Evolutionary conservation across 2,113 vertebrate species (phyloP), one percentile per base, ranked within the genome.

Genomic region (Progne subis): DNA sequence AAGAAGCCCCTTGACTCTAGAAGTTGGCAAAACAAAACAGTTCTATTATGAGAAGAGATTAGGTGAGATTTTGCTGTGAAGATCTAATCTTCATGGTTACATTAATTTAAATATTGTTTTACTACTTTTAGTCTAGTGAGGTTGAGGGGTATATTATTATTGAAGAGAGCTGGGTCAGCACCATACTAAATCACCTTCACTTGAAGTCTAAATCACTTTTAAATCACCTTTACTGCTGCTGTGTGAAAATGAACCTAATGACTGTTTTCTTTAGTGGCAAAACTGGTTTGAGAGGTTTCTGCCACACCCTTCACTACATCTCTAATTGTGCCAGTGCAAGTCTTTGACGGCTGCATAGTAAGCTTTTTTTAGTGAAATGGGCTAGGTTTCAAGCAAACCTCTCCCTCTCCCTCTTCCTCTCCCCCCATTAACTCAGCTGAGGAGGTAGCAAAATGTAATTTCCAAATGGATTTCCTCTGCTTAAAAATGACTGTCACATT

Each of bases 241-340:
- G 28, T 68, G 44, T 59, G 56, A 81, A 32, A 65, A 63, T 63
- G 29, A 83, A 29, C 23, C 5, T 81, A 63, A 61, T 75, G 52
- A 82, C 18, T 81, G 11, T 43, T 88, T 88, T 63, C 81, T 53
- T 81, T 6, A 55, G 29, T 52, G 44, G 49, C 29, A 92, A 47
- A 94, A 91, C 81, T 68, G 47, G 72, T 83, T 92, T 81, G 49
- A 69, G 83, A 88, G 18, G n/a, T 91, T 88, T 91, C 24, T 86
- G 52, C 71, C 86, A 52, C 92, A 44, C 91, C 80, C 52, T 81
- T 90, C 7, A 7, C 81, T 12, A 29, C 1, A 0, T 59, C 47
- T 34, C 4, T 55, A 15, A 13, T 89, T 82, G 52, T 19, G 28
- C 41, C 3, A 2, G 12, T 82, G 46, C 25, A 53, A 39, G 26